Evolutionary conservation across 1,140 invertebrate genomes (phyloP).

Genomic region (Eciton burchellii): DNA sequence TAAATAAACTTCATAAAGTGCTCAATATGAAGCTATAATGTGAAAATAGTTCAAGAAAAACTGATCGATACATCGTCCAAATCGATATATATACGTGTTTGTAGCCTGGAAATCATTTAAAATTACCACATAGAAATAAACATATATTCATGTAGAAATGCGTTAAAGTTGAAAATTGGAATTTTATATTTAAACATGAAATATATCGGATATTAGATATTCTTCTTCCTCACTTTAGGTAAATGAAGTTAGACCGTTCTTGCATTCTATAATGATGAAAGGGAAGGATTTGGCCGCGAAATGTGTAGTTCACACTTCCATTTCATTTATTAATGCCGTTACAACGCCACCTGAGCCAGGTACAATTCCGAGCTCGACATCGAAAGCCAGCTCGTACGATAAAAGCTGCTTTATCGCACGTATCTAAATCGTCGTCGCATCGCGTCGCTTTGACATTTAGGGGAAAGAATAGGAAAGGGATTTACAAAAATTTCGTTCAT

Average conservation of each 20-base stretch:
- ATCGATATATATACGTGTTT: background rate
- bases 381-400: conserved; percentile 78
- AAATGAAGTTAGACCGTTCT: background rate
- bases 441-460: conserved; percentile 23
- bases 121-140: conserved; percentile 4
- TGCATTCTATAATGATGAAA: background rate
- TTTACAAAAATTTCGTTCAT: conserved; percentile 67
- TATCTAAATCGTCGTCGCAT: conserved; percentile 33
- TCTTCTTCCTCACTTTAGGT: background rate
- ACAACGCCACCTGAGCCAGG: conserved; percentile 79
- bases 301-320: conserved; percentile 44
- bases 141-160: background rate
- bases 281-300: conserved; percentile 1
- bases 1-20: background rate
- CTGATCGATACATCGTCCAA: background rate
- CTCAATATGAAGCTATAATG: background rate
- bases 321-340: conserved; percentile 81
- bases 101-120: background rate
- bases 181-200: too few relatives aligned
- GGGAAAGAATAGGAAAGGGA: conserved; percentile 29
- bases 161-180: too few relatives aligned
- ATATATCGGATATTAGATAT: too few relatives aligned
- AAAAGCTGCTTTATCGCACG: conserved; percentile 63
- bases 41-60: conserved; percentile 37
- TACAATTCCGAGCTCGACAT: conserved; percentile 81